Evolutionary conservation across 2,797 vertebrate species (phyloP).

Genomic region (Harpagifer antarcticus): DNA sequence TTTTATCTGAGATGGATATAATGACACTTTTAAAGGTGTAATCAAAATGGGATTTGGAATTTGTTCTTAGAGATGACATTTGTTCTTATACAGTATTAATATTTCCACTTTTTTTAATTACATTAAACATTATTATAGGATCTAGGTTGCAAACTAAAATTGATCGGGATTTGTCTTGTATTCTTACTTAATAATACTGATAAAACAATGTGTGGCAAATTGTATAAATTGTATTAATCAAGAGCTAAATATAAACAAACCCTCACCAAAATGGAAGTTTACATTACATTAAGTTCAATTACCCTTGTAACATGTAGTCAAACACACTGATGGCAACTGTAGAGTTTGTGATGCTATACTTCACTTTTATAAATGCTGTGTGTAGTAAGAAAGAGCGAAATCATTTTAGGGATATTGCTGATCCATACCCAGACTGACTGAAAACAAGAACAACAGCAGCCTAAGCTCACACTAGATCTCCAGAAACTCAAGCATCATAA

Average conservation of each 20-base stretch:
- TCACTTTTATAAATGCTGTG: background rate
- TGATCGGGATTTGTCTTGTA: background rate
- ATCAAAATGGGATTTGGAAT: background rate
- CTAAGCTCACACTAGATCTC: conserved; percentile 35
- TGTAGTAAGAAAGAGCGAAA: background rate
- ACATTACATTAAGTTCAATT: too few relatives aligned
- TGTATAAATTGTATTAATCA: background rate
- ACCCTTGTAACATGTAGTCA: background rate
- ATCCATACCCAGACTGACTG: conserved; percentile 24
- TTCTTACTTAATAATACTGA: background rate
- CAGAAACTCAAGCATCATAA: conserved; percentile 38
- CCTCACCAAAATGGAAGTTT: background rate
- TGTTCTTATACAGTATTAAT: background rate
- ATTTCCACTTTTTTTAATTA: background rate
- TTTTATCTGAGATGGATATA: background rate
- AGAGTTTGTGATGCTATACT: background rate
- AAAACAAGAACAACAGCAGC: conserved; percentile 24
- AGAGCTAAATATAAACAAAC: background rate
- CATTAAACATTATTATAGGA: background rate
- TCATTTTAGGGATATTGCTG: background rate
- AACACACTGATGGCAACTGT: background rate
- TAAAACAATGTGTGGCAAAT: background rate
- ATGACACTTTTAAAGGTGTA: background rate
- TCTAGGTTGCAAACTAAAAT: background rate
- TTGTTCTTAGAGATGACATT: background rate